Evolutionary conservation across 2,888 invertebrate species (phyloP).

Genomic region (Hemistola chrysoprasaria): DNA sequence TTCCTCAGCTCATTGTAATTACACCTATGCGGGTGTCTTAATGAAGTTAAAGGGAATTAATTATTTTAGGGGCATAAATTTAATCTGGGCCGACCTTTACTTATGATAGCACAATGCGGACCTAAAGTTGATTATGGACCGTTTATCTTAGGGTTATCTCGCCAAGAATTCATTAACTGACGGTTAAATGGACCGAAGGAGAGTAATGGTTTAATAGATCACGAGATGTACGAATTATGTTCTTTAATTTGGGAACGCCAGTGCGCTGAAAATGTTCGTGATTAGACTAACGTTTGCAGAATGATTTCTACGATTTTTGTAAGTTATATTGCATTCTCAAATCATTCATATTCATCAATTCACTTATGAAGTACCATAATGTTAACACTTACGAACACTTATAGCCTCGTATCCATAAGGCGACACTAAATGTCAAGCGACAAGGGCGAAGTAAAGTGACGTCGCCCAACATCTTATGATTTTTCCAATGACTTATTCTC

Average conservation of each 20-base stretch:
- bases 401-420: too few species aligned
- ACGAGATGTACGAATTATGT: conserved; percentile 12
- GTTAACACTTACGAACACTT: too few species aligned
- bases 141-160: conserved; percentile 52
- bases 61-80: conserved; percentile 79
- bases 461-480: too few species aligned
- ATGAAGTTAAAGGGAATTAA: conserved; percentile 82
- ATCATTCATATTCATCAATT: too few species aligned
- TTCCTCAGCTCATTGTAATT: conserved; percentile 80
- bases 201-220: conserved; percentile 21
- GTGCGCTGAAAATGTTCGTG: too few species aligned
- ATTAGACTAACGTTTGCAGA: too few species aligned
- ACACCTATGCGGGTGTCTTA: conserved; percentile 81
- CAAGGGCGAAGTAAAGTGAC: too few species aligned
- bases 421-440: too few species aligned
- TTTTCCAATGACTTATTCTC: too few species aligned
- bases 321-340: neutral
- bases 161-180: conserved; percentile 27
- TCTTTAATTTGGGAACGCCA: neutral
- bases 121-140: conserved; percentile 52
- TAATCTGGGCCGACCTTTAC: conserved; percentile 73
- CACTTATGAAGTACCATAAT: too few species aligned
- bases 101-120: conserved; percentile 63
- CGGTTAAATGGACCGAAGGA: conserved; percentile 25
- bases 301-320: too few species aligned